Percentiles rank a stretch among this genome's conserved stretches.
Conservation (phyloP, 2,113 vertebrate genomes). For the Numida meleagris region DNA sequence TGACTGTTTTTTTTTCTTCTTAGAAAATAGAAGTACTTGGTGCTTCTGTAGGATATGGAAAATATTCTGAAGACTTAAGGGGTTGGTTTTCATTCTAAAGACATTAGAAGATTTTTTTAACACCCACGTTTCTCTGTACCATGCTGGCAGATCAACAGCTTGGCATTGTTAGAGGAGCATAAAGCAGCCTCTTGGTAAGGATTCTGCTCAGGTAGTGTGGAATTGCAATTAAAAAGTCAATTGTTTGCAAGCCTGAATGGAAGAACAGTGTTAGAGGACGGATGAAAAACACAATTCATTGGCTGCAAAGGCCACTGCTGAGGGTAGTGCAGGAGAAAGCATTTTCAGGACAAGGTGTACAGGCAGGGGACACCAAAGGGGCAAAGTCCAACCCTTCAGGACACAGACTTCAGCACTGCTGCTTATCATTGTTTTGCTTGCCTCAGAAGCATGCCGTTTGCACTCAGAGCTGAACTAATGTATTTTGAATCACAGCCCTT, state of each 20-base stretch:
- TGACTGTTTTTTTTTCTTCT: not conserved
- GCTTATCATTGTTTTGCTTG: not conserved
- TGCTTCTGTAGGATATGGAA: not conserved
- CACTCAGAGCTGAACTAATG: not conserved
- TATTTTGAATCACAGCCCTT: conserved; percentile 2
- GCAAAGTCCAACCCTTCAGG: not conserved
- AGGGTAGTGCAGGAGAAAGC: not conserved
- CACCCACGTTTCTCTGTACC: not conserved
- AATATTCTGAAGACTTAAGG: not conserved
- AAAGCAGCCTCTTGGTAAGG: not conserved
- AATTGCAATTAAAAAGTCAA: not conserved
- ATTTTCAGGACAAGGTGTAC: not conserved
- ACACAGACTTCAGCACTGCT: not conserved
- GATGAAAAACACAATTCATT: not conserved
- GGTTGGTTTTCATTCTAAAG: not conserved
- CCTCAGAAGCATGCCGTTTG: not conserved
- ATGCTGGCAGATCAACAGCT: not conserved
- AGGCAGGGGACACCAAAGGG: not conserved
- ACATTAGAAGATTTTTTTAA: not conserved
- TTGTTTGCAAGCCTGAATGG: not conserved
- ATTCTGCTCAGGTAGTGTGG: not conserved
- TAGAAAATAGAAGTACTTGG: not conserved
- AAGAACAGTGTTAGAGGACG: not conserved
- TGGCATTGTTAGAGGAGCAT: not conserved
- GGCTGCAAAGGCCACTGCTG: not conserved